Percentiles rank a stretch among this genome's conserved stretches.
Conservation (phyloP, 2,113 vertebrate species). For the Orcinus orca region DNA sequence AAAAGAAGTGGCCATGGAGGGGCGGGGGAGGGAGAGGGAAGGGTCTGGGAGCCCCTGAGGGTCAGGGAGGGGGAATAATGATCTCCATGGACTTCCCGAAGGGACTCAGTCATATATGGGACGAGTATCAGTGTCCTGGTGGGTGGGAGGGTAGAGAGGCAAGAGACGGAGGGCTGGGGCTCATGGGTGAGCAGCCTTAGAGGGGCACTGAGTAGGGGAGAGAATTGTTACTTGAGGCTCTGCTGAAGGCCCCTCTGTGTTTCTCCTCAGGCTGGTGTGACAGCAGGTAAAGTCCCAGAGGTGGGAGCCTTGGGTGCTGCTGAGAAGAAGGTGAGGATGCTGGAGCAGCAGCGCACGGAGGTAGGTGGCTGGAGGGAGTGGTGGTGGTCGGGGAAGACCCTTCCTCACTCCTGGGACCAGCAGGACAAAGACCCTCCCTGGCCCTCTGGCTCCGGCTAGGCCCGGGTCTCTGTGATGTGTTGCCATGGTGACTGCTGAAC, state of each 20-base stretch:
- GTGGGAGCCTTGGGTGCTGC: slow-evolving; percentile 76
- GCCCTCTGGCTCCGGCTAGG: not conserved
- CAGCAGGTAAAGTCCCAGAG: slow-evolving; percentile 73
- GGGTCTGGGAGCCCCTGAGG: not conserved
- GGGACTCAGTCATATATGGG: not conserved
- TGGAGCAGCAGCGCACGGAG: slow-evolving; percentile 98
- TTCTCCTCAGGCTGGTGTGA: slow-evolving; percentile 74
- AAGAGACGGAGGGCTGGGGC: not conserved
- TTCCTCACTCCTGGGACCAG: not conserved
- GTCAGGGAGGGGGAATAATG: no score
- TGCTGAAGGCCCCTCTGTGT: not conserved
- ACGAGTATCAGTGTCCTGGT: not conserved
- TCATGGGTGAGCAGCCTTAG: not conserved
- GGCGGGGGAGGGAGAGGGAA: not conserved
- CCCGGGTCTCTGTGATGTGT: not conserved
- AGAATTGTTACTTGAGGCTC: not conserved
- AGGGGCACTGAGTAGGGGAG: not conserved
- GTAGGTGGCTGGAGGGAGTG: slow-evolving; percentile 77
- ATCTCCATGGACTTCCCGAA: not conserved
- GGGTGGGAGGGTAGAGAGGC: not conserved
- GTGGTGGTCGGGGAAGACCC: not conserved
- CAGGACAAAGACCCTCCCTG: not conserved
- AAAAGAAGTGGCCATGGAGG: not conserved
- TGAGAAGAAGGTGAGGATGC: slow-evolving; percentile 95
- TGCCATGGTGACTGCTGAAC: not conserved